Percentiles rank a stretch among this genome's conserved stretches.
These are phyloP conservation scores for Caenorhabditis latens DNA, from an alignment of 1,140 invertebrate genomes.

Conservation along the genomic window DNA sequence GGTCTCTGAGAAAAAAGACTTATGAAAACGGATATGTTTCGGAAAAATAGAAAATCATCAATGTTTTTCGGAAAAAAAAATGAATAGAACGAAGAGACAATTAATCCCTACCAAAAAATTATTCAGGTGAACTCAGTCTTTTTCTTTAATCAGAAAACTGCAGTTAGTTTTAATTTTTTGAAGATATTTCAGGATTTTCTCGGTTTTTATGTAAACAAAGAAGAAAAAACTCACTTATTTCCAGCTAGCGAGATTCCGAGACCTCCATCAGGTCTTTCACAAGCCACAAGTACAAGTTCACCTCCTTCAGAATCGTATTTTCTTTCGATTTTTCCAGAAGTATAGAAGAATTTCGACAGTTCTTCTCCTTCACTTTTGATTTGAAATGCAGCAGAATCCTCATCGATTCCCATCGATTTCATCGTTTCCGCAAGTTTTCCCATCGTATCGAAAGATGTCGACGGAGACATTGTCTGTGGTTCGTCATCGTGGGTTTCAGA, in stretches of 20 bases:
- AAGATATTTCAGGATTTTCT: not conserved
- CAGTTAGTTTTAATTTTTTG: too few relatives aligned
- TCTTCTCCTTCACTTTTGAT: slow-evolving; percentile 31
- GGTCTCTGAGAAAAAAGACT: slow-evolving; percentile 84
- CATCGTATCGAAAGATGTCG: slow-evolving; percentile 33
- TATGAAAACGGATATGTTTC: not conserved
- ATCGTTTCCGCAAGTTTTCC: slow-evolving; percentile 57
- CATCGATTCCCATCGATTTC: slow-evolving; percentile 83
- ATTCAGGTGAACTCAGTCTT: too few relatives aligned
- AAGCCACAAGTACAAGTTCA: slow-evolving; percentile 82
- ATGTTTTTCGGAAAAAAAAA: too few relatives aligned
- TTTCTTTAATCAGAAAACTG: too few relatives aligned
- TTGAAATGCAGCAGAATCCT: slow-evolving; percentile 84
- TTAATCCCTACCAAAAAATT: too few relatives aligned
- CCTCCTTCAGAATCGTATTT: slow-evolving; percentile 87
- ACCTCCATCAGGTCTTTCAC: slow-evolving; percentile 81
- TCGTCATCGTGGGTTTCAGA: slow-evolving; percentile 63
- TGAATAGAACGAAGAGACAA: too few relatives aligned
- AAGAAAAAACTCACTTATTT: slow-evolving; percentile 59
- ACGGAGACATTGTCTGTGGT: slow-evolving; percentile 25
- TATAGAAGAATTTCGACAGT: slow-evolving; percentile 21
- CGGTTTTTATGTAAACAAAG: too few relatives aligned
- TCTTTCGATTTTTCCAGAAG: slow-evolving; percentile 88
- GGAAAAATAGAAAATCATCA: not conserved
- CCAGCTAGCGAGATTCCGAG: slow-evolving; percentile 93